Evolutionary conservation across 2,888 invertebrate species (phyloP), one percentile per base, ranked within the genome.

Genomic region (Junonia oenone): DNA sequence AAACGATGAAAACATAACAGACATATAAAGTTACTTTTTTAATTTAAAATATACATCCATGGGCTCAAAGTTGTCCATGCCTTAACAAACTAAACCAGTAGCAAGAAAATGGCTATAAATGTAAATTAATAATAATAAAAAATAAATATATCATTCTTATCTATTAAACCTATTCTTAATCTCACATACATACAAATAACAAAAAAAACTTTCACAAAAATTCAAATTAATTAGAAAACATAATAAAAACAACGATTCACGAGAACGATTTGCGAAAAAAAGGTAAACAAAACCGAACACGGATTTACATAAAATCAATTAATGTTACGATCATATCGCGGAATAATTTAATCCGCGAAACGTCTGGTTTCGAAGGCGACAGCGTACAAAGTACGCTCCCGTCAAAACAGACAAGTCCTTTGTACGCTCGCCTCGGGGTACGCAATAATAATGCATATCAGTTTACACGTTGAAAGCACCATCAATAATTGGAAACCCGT

Each of bases 401-500:
- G 58, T 58, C 51, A 55, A 55, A 58, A 55, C 45, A 55, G 55
- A 56, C 47, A 37, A 48, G 59, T 59, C 63, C 64, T 59, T 55
- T 53, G 59, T 60, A 45, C 56, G 43, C 40, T 27, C 38, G 61
- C 63, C 60, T 48, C 58, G 53, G 58, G 63, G 53, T 38, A 49
- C 51, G 54, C 53, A 55, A 61, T 65, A 67, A 65, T 68, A 68
- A 70, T 69, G 72, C 66, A 68, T 69, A 71, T 74, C 71, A 67
- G 68, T 61, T 72, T 67, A 75, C 77, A 71, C 66, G 72, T 63
- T 58, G 68, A 62, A 63, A 65, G 64, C 67, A 62, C 67, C 67
- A 60, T 56, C 69, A 68, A 71, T 81, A 81, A 81, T 81, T 81
- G 80, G 76, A 72, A 76, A 76, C 73, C 73, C 77, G 71, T 81